Evolutionary conservation across 2,113 vertebrate genomes (phyloP).

Genomic region (Halcyon senegalensis): DNA sequence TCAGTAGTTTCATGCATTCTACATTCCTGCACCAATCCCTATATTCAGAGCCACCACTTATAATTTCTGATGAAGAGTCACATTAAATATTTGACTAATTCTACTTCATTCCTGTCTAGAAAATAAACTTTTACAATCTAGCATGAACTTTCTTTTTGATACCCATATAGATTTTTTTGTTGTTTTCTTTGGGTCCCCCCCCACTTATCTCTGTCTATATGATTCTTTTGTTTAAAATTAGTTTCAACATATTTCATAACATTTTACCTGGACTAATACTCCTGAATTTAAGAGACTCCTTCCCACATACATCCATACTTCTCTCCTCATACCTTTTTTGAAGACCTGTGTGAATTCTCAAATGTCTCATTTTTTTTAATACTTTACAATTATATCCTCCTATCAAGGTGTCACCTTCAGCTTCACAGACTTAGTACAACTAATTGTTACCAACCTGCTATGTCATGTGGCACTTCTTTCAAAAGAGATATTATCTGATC

Average conservation of each 20-base stretch:
- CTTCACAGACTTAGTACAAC: not conserved
- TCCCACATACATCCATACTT: fast-evolving
- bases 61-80: not conserved
- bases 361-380: not conserved
- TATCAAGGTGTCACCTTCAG: not conserved
- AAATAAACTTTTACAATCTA: not conserved
- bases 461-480: not conserved
- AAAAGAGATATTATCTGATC: not conserved
- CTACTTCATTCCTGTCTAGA: not conserved
- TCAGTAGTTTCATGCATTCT: not conserved
- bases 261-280: not conserved
- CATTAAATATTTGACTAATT: not conserved
- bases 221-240: not conserved
- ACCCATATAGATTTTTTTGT: not conserved
- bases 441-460: not conserved
- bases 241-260: not conserved
- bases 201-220: not conserved
- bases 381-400: not conserved
- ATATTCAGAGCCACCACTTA: not conserved
- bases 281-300: not conserved
- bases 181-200: fast-evolving
- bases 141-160: not conserved
- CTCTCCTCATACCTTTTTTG: not conserved
- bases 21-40: not conserved
- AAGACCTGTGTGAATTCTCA: not conserved